Evolutionary conservation across 2,888 invertebrate genomes (phyloP), one percentile per base, ranked within the genome.

Genomic region (Meta bourneti): DNA sequence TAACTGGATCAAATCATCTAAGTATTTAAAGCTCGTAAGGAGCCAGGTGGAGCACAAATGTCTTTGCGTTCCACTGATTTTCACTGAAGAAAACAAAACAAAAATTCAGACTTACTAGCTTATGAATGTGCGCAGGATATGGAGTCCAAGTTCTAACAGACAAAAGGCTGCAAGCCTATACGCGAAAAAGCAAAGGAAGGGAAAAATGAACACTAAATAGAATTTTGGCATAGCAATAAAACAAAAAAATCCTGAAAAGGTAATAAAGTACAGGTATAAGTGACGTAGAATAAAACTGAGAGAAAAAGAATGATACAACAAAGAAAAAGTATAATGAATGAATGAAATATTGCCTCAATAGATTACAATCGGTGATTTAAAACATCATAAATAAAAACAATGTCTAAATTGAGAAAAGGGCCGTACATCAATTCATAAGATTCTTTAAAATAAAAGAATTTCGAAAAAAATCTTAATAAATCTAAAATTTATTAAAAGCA

Each of bases 141-240:
- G 89, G 34, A 61, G 83, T 83, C 89, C 89, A 89, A 75, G 81
- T 80, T 83, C 89, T 89, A 89, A 89, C 70, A 19, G 83, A 83
- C 83, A 84, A 79, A 78, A 84, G 54, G 72, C 79, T 84, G 83
- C 83, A 83, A 72, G 89, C 89, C 89, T 90, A 84, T 13, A 89
- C 84, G 79, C 84, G 77, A 72, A 48, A 71, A 48, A 72, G 52
- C 52, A 79, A 90, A 90, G 77, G 89, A 77, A 86, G 79, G 81
- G 84, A 77, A 83, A 20, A 89, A 82, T 83, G 52, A 83, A 83
- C 83, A 83, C 83, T 83, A 83, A 83, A 72, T 83, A 72, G 83
- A 83, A 72, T 81, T 61, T 70, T 51, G 49, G 11, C 69, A 83
- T 51, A 83, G 49, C 61, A 81, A 81, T 81, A 83, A 52, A 83